Percentiles rank a stretch among this genome's conserved stretches.
These are phyloP conservation scores for Margarornis squamiger DNA, from an alignment of 2,797 vertebrate genomes.

Conservation along the genomic window DNA sequence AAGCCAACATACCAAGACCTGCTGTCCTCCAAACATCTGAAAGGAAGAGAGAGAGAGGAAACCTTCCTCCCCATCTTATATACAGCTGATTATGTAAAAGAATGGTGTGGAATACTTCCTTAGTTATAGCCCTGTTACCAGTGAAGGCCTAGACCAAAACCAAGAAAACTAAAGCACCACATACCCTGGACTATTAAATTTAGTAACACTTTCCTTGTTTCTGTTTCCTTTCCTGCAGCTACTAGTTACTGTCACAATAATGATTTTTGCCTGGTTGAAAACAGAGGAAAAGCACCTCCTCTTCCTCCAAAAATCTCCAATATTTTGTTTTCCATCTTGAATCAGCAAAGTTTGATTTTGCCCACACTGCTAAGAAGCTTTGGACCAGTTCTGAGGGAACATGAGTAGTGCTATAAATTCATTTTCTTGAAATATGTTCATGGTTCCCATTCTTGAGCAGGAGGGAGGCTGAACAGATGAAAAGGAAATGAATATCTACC, in stretches of 20 bases:
- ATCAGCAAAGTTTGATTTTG: background rate
- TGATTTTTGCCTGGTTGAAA: background rate
- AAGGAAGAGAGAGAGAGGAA: too few relatives aligned
- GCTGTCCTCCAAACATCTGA: too few relatives aligned
- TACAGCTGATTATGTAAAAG: too few relatives aligned
- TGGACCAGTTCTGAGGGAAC: background rate
- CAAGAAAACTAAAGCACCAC: too few relatives aligned
- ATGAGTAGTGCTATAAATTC: background rate
- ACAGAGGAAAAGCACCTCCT: background rate
- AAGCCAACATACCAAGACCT: too few relatives aligned
- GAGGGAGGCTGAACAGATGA: background rate
- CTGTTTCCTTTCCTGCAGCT: background rate
- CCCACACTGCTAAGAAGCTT: background rate
- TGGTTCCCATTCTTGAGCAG: background rate
- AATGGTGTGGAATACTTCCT: too few relatives aligned
- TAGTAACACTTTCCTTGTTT: background rate
- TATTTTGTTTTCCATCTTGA: background rate
- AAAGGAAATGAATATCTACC: background rate
- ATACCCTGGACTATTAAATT: background rate
- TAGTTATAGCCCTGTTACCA: too few relatives aligned
- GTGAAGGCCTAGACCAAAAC: too few relatives aligned
- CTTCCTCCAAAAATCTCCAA: fast-evolving
- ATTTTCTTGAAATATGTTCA: background rate
- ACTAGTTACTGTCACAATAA: background rate
- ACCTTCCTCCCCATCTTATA: too few relatives aligned